Evolutionary conservation across 2,113 vertebrate species (phyloP), one percentile per base, ranked within the genome.

Genomic region (Pollimyrus isidori): DNA sequence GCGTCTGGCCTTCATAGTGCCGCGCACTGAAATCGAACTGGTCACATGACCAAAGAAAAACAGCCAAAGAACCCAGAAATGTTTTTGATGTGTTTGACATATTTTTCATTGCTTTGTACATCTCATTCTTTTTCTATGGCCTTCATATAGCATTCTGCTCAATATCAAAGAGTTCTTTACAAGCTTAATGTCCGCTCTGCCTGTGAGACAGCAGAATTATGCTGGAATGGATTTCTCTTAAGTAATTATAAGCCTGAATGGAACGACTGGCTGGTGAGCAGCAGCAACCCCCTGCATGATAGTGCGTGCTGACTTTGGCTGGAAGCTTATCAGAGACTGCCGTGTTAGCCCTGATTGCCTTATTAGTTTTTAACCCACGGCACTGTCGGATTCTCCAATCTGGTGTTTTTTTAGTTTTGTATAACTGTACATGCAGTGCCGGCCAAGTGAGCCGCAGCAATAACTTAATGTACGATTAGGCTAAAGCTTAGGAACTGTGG

Each of bases 121-220:
- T 46, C 80, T 6, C 9, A 48, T 83, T 95, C 93, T 92, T 89
- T 91, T 62, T 92, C 92, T 90, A 48, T n/a, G 92, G 90, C 93
- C 94, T 95, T 95, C 94, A 95, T 95, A 94, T 93, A 94, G 91
- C 93, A 93, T 92, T 95, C 93, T 93, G 17, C 6, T 86, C 46
- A 90, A 91, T 93, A 94, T 92, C 94, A 93, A 93, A 92, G 56
- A 93, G 93, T 92, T 94, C 93, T 95, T 95, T 95, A 94, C 92
- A 69, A 94, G 90, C 89, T 90, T 92, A 92, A 92, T 90, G 80
- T 23, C 88, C 89, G 21, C 90, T 93, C 91, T 91, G 92, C 91
- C 92, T 65, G 92, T 93, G 94, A 94, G 91, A 93, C 91, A 85
- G 90, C 90, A 93, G 93, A 93, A 93, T 95, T 94, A 93, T 92